Evolutionary conservation across 30 jellyfish, hydroid and myxozoan species (phyloP).

Genomic region (Aurelia sp.): DNA sequence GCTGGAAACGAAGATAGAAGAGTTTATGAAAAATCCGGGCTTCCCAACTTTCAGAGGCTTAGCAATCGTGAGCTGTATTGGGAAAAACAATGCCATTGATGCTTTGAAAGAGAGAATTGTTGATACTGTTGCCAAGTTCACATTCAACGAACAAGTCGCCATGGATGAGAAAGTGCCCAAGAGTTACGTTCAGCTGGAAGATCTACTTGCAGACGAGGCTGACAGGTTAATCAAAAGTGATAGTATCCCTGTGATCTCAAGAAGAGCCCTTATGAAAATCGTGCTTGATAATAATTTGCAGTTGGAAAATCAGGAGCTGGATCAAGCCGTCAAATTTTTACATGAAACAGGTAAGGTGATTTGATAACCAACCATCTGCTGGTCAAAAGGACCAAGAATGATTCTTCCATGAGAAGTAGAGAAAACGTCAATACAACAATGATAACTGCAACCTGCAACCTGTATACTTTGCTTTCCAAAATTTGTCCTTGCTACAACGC

Average conservation of each 20-base stretch:
- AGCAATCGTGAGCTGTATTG: constrained; percentile 78
- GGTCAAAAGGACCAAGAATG: too few species aligned
- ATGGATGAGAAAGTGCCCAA: constrained; percentile 88
- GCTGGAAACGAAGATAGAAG: constrained; percentile 25
- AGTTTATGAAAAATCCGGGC: constrained; percentile 84
- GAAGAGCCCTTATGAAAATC: constrained; percentile 53
- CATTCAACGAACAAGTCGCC: constrained; percentile 68
- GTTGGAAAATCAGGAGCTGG: constrained; percentile 74
- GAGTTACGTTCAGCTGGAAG: constrained; percentile 91
- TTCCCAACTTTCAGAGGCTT: constrained; percentile 79
- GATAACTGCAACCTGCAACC: too few species aligned
- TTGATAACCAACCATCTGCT: not conserved
- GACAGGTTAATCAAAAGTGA: constrained; percentile 5
- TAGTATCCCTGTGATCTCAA: constrained; percentile 71
- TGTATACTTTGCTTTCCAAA: too few species aligned
- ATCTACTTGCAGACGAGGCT: constrained; percentile 73
- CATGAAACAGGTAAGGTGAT: constrained; percentile 83
- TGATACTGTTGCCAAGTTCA: constrained; percentile 62
- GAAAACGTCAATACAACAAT: too few species aligned
- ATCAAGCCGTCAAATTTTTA: constrained; percentile 86
- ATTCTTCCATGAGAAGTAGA: too few species aligned
- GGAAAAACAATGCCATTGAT: constrained; percentile 73
- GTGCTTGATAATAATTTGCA: constrained; percentile 60
- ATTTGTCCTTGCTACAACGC: too few species aligned
- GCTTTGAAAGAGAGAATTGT: constrained; percentile 75